Conservation (phyloP, 2,888 invertebrate species). For the Ichneumoninae sp. region DNA sequence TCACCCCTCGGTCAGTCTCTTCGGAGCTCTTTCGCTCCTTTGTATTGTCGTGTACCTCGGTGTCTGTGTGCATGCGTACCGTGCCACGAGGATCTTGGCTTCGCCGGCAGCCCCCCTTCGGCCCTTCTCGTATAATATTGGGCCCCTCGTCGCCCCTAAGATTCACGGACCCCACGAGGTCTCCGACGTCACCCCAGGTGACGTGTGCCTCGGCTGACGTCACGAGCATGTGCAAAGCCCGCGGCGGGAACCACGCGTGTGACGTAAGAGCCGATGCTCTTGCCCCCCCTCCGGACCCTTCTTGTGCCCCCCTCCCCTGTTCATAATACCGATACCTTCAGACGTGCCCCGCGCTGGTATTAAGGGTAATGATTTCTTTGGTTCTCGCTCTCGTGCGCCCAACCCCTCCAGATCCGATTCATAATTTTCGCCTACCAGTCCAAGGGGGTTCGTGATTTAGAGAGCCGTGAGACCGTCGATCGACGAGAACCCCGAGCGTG, state of each 20-base stretch:
- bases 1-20: constrained; percentile 59
- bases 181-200: constrained; percentile 78
- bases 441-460: constrained; percentile 47
- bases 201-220: constrained; percentile 79
- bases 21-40: constrained; percentile 15
- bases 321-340: constrained; percentile 2
- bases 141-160: constrained; percentile 51
- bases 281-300: constrained; percentile 18
- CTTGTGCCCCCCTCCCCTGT: constrained; percentile 3
- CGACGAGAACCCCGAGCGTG: constrained; percentile 58
- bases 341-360: constrained; percentile 60
- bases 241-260: constrained; percentile 69
- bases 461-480: constrained; percentile 60
- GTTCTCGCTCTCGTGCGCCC: constrained; percentile 50
- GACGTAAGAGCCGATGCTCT: constrained; percentile 69
- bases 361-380: constrained; percentile 69
- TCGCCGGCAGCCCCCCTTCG: constrained; percentile 42
- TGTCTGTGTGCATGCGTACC: constrained; percentile 13
- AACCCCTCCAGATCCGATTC: constrained; percentile 58
- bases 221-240: constrained; percentile 75
- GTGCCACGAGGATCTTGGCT: constrained; percentile 67
- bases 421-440: constrained; percentile 56
- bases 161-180: constrained; percentile 64
- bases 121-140: constrained; percentile 70
- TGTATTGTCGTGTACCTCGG: background rate